Percentiles rank a stretch among this genome's conserved stretches.
phyloP scores from a whole-genome alignment of 2,113 vertebrate genomes.

The Laterallus jamaicensis region DNA sequence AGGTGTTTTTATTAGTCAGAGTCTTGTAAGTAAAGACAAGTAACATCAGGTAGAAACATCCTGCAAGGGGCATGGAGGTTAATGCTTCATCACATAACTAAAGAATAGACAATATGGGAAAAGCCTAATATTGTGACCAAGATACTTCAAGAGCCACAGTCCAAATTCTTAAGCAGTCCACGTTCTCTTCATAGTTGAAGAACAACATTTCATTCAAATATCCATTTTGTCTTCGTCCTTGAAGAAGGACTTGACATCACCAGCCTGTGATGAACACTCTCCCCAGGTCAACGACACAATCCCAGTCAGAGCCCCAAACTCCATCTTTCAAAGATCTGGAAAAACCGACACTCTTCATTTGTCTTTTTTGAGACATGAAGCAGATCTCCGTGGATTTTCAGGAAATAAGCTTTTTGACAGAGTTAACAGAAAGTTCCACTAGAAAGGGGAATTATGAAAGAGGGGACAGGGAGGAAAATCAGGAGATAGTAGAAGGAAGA shows the following conservation, averaged over 20 bases:
- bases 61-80: background rate
- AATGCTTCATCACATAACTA: background rate
- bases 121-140: background rate
- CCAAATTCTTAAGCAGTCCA: background rate
- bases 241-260: background rate
- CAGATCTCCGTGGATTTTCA: background rate
- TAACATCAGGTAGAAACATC: background rate
- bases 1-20: background rate
- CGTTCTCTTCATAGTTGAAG: background rate
- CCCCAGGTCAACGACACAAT: background rate
- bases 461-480: background rate
- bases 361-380: background rate
- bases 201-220: background rate
- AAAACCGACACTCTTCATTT: background rate
- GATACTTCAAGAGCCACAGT: background rate
- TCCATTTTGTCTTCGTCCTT: background rate
- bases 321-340: rapidly evolving
- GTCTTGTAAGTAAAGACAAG: background rate
- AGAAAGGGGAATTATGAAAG: background rate
- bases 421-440: background rate
- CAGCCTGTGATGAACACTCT: background rate
- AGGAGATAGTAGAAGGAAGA: background rate
- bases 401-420: background rate
- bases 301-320: background rate
- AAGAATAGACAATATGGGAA: background rate